These are phyloP conservation scores for Pygoscelis antarcticus DNA, from an alignment of 2,113 vertebrate genomes.

Conservation along the genomic window DNA sequence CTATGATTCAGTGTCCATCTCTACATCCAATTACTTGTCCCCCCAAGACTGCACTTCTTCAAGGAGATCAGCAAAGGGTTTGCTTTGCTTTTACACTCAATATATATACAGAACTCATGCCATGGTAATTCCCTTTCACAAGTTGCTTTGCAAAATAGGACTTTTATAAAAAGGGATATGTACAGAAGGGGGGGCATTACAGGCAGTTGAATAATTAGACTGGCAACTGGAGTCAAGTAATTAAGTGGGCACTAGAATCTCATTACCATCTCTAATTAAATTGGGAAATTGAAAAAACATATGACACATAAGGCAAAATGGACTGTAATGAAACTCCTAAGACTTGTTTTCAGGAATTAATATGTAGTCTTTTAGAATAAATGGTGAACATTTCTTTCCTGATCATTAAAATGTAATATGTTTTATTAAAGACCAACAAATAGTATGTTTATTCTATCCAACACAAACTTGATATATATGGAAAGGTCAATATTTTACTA, in stretches of 20 bases:
- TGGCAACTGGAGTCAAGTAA: not conserved
- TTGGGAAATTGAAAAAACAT: not conserved
- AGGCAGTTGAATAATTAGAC: constrained; percentile 10
- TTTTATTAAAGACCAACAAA: not conserved
- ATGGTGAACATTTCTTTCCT: not conserved
- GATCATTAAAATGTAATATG: not conserved
- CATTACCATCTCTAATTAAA: constrained; percentile 33
- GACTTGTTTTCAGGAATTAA: not conserved
- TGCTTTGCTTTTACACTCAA: not conserved
- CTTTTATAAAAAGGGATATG: not conserved
- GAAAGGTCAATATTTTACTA: not conserved
- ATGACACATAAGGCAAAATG: not conserved
- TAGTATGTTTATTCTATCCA: not conserved
- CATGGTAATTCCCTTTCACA: not conserved
- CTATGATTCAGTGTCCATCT: not conserved
- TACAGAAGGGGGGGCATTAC: not conserved
- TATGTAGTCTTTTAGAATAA: not conserved
- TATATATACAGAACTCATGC: not conserved
- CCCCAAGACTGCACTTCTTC: not conserved
- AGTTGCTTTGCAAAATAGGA: not conserved
- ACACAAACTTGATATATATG: not conserved
- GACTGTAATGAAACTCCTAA: not conserved
- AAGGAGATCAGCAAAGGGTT: not conserved
- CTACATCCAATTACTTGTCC: not conserved
- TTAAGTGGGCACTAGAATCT: constrained; percentile 2